These are phyloP conservation scores for Serripes groenlandicus DNA, from an alignment of 2,888 invertebrate genomes.

Conservation along the genomic window DNA sequence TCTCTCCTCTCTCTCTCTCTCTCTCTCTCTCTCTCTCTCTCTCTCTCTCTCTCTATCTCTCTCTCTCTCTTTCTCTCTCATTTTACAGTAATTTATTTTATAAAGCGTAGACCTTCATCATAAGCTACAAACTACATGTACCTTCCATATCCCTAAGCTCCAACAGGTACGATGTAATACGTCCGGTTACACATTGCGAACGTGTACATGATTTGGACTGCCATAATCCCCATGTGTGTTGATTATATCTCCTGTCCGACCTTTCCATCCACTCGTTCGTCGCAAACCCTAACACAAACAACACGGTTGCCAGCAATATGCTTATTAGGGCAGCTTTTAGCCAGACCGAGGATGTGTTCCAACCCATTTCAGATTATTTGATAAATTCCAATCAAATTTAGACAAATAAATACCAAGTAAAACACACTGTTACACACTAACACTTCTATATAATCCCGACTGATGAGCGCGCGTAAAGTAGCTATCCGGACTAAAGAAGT, in stretches of 20 bases:
- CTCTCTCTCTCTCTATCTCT: not conserved
- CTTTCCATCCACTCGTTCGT: slow-evolving; percentile 78
- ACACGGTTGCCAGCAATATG: slow-evolving; percentile 46
- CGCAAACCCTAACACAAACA: slow-evolving; percentile 78
- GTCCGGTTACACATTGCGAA: not conserved
- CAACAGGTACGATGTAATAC: not conserved
- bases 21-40: not conserved
- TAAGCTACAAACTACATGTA: not conserved
- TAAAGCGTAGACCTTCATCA: not conserved
- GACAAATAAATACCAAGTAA: not conserved
- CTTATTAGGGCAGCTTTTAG: slow-evolving; percentile 53
- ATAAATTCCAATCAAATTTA: not conserved
- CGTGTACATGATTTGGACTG: not conserved
- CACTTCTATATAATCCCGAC: not conserved
- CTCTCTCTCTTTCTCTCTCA: not conserved
- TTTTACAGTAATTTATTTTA: not conserved
- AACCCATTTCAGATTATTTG: slow-evolving; percentile 39
- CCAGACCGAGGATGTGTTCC: slow-evolving; percentile 61
- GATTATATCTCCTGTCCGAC: slow-evolving; percentile 47
- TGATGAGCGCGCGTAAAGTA: not conserved
- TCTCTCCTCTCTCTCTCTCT: not conserved
- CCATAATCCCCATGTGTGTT: slow-evolving; percentile 2
- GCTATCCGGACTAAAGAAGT: not conserved
- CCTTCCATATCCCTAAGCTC: slow-evolving; percentile 11
- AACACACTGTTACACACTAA: not conserved